These are phyloP conservation scores for Drosophila bocqueti DNA, from an alignment of 1,140 invertebrate genomes.

Conservation along the genomic window DNA sequence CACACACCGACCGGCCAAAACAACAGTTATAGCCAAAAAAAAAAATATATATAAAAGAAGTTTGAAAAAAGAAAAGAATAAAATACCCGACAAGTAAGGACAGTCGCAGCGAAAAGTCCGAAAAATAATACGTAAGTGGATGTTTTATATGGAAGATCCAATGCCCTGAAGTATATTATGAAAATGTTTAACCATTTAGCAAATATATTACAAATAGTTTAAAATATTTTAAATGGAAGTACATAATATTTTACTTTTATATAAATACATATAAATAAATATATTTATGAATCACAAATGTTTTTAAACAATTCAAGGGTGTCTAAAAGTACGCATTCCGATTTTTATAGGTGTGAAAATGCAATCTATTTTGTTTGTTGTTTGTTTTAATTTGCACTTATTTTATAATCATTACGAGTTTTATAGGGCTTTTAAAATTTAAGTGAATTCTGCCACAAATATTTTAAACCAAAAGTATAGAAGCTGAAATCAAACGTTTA, in stretches of 20 bases:
- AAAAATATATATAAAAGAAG: conserved; percentile 31
- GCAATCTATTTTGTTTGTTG: no score
- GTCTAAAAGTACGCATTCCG: no score
- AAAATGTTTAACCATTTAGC: background rate
- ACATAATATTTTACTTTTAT: background rate
- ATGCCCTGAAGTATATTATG: background rate
- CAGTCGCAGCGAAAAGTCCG: conserved; percentile 2
- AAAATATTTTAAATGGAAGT: background rate
- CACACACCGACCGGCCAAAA: conserved; percentile 35
- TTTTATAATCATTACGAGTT: no score
- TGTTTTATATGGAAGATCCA: background rate
- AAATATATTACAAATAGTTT: no score
- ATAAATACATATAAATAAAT: background rate
- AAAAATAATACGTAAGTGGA: conserved; percentile 9
- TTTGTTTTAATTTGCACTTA: no score
- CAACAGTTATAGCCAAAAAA: conserved; percentile 64
- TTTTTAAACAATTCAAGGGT: no score
- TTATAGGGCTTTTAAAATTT: no score
- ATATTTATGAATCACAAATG: background rate
- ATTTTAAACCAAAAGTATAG: no score
- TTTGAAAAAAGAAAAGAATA: conserved; percentile 6
- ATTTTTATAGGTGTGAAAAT: no score
- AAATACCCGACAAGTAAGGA: conserved; percentile 24
- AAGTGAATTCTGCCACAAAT: no score
- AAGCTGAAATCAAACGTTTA: background rate